phyloP scores from a whole-genome alignment of 2,113 vertebrate genomes.

The Ploceus nigricollis region DNA sequence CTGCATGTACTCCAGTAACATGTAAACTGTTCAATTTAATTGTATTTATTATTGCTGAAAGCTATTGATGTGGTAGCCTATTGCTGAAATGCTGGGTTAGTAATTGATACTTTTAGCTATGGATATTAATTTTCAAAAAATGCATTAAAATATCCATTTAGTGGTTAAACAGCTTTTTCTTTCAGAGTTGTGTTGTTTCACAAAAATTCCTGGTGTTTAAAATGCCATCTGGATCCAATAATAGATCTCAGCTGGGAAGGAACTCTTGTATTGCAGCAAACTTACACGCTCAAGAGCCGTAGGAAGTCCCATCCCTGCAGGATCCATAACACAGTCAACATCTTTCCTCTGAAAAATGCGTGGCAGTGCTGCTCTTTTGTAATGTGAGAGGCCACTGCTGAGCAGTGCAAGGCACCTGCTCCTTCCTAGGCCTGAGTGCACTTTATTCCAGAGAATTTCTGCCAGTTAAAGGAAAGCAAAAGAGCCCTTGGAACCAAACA shows the following conservation, averaged over 20 bases:
- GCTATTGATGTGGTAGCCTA: neutral
- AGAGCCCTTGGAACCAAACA: neutral
- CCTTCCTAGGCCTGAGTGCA: neutral
- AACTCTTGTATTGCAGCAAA: neutral
- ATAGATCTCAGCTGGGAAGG: neutral
- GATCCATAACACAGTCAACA: conserved; percentile 5
- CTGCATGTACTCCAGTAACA: neutral
- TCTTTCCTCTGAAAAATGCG: neutral
- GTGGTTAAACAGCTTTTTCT: neutral
- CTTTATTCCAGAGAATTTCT: neutral
- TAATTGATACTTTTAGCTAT: neutral
- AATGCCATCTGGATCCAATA: conserved; percentile 48
- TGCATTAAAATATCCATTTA: neutral
- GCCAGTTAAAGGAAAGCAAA: neutral
- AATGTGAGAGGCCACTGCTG: conserved; percentile 14
- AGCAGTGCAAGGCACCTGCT: conserved; percentile 22
- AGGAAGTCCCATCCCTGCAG: conserved; percentile 41
- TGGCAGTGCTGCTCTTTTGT: neutral
- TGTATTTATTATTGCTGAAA: neutral
- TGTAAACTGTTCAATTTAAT: neutral
- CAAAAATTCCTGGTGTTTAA: conserved; percentile 1
- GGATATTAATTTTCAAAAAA: neutral
- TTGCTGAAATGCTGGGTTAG: neutral
- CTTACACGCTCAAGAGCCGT: neutral
- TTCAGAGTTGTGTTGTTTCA: neutral